Evolutionary conservation across 2,113 vertebrate species (phyloP).

Genomic region (Erythrolamprus reginae): DNA sequence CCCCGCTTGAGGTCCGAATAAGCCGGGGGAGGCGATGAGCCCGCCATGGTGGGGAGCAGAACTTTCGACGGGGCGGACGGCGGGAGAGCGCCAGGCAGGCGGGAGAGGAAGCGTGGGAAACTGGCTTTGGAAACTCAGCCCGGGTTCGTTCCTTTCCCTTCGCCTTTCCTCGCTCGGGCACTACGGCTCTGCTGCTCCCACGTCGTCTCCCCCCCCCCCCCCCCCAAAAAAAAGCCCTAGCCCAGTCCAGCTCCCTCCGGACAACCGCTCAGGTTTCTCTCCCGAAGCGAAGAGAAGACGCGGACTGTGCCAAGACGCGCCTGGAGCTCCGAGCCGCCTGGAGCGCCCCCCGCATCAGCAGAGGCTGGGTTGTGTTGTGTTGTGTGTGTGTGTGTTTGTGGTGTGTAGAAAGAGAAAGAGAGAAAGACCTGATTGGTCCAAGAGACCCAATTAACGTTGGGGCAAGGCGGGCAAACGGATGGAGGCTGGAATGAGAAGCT

Average conservation of each 20-base stretch:
- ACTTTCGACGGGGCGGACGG: background rate
- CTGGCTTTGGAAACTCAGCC: background rate
- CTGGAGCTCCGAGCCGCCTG: background rate
- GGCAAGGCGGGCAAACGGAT: background rate
- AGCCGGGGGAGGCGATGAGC: conserved; percentile 15
- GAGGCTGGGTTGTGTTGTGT: no score
- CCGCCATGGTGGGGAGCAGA: conserved; percentile 43
- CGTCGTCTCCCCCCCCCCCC: no score
- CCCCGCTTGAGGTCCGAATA: conserved; percentile 2
- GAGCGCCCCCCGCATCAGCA: background rate
- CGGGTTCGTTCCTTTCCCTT: background rate
- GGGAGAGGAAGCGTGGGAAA: background rate
- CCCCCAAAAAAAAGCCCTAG: background rate
- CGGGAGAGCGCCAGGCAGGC: background rate
- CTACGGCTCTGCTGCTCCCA: no score
- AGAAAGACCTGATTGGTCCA: background rate
- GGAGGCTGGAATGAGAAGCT: background rate
- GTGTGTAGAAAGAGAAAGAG: no score
- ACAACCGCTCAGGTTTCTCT: background rate
- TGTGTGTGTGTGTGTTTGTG: background rate
- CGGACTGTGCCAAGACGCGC: background rate
- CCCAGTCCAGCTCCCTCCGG: background rate
- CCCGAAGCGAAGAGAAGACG: background rate
- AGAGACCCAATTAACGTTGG: background rate
- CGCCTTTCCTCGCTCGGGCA: no score